phyloP scores from a whole-genome alignment of 53 echinoderm and acorn worm genomes.

The Holothuria scabra region DNA sequence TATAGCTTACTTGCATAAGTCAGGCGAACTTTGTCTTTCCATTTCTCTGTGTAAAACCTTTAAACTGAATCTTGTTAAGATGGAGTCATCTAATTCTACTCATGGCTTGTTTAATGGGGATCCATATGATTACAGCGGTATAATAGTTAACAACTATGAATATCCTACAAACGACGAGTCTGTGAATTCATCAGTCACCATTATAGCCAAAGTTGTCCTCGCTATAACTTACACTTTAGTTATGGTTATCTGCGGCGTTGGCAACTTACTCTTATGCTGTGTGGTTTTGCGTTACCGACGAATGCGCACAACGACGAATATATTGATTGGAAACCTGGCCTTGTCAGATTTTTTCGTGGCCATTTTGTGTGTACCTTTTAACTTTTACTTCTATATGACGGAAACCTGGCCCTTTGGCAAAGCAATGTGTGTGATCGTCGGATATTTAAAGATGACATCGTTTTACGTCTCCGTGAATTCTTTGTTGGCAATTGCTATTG shows the following conservation, averaged over 20 bases:
- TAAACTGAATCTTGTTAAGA: too few relatives aligned
- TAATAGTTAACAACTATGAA: too few relatives aligned
- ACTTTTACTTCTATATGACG: constrained; percentile 81
- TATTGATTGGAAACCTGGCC: constrained; percentile 93
- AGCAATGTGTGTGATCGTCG: constrained; percentile 79
- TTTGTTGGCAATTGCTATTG: constrained; percentile 90
- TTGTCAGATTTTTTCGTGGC: constrained; percentile 92
- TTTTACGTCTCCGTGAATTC: constrained; percentile 96
- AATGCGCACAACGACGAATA: constrained; percentile 93
- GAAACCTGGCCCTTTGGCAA: constrained; percentile 90
- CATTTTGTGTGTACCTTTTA: constrained; percentile 84
- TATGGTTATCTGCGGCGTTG: constrained; percentile 85
- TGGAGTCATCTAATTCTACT: too few relatives aligned
- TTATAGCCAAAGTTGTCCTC: constrained; percentile 62
- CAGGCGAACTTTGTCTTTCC: too few relatives aligned
- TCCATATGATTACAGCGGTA: too few relatives aligned
- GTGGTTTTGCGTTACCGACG: constrained; percentile 87
- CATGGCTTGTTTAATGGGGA: too few relatives aligned
- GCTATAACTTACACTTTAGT: constrained; percentile 80
- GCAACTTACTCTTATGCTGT: constrained; percentile 87
- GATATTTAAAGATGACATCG: constrained; percentile 84
- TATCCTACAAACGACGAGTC: too few relatives aligned
- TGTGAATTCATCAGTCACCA: not conserved
- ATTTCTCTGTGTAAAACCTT: too few relatives aligned
- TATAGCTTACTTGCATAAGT: too few relatives aligned